Evolutionary conservation across 2,797 vertebrate genomes (phyloP).

Genomic region (Neostethus bicornis): DNA sequence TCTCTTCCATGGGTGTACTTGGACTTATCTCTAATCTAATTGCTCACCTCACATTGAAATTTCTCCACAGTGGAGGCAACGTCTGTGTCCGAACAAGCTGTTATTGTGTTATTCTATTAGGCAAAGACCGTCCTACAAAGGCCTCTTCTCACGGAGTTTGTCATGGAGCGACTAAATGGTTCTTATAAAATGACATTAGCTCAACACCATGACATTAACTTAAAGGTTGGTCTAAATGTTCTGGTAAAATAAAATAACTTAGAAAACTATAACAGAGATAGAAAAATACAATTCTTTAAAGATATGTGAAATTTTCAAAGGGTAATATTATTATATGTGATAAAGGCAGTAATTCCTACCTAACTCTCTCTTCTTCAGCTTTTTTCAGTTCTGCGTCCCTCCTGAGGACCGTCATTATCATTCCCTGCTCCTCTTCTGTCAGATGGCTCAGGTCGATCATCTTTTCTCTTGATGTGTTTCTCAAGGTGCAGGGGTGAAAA

Average conservation of each 20-base stretch:
- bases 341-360: conserved; percentile 73
- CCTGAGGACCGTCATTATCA: conserved; percentile 90
- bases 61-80: conserved; percentile 33
- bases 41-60: conserved; percentile 50
- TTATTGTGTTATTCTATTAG: conserved; percentile 72
- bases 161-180: neutral
- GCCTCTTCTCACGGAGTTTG: conserved; percentile 27
- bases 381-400: conserved; percentile 91
- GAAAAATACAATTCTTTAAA: neutral
- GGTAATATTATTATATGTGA: neutral
- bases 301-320: neutral
- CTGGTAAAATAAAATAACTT: conserved; percentile 3
- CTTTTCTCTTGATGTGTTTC: conserved; percentile 76
- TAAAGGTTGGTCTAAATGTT: conserved; percentile 7
- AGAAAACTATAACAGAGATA: neutral
- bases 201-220: conserved; percentile 27
- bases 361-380: conserved; percentile 89
- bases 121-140: conserved; percentile 40
- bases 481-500: conserved; percentile 16
- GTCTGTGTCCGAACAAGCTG: conserved; percentile 41
- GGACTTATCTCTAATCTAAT: conserved; percentile 63
- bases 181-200: conserved; percentile 50
- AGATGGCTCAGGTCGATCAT: conserved; percentile 98
- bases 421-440: conserved; percentile 92
- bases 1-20: conserved; percentile 27